Conservation (phyloP, 2,888 invertebrate genomes). For the Eupithecia pulchellata region DNA sequence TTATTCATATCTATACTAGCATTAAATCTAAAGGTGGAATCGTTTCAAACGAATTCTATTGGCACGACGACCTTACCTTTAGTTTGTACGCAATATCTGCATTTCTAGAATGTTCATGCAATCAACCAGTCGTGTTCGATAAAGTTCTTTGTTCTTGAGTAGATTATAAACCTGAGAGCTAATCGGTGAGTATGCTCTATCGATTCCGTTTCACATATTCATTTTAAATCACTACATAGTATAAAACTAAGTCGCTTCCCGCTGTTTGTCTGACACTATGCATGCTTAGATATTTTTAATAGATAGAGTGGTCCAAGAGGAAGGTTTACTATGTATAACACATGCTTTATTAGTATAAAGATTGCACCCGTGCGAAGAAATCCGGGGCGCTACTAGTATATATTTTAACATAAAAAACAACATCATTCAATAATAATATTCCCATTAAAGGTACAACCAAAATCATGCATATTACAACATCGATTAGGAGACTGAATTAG, state of each 20-base stretch:
- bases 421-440: neutral
- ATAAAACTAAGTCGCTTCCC: too few species aligned
- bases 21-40: neutral
- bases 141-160: neutral
- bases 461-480: neutral
- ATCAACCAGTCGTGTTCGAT: neutral
- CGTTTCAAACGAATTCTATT: neutral
- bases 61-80: neutral
- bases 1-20: constrained; percentile 13
- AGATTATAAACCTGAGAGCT: neutral
- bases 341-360: too few species aligned
- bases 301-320: too few species aligned
- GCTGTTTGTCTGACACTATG: too few species aligned
- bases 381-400: too few species aligned
- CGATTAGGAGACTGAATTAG: constrained; percentile 10
- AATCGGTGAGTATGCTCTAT: neutral
- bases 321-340: too few species aligned
- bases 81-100: neutral
- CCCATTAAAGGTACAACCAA: neutral
- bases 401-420: neutral
- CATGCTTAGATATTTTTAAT: too few species aligned
- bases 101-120: neutral
- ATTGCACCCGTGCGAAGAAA: too few species aligned
- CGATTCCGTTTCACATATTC: neutral
- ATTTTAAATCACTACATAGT: neutral